Base-by-base conservation (phyloP, 2,797 vertebrate species). In the Acanthiza pusilla region DNA sequence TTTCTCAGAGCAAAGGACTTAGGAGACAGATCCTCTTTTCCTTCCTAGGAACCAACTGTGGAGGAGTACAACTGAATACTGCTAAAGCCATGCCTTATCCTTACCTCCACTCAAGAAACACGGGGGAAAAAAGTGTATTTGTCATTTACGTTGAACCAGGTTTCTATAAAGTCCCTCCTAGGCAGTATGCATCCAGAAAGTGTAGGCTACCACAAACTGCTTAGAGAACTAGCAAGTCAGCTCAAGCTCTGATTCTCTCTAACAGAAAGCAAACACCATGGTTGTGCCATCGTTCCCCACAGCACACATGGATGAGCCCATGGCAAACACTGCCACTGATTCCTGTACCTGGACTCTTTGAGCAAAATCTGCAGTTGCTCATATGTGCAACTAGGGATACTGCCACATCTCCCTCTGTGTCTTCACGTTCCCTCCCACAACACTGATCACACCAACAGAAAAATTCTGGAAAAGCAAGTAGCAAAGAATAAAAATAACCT, bases 261-360 rank as follows among this genome's bases (percentile, higher is more conserved):
- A 43, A 48, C 4, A 79, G 77, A 26, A 62, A 77, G 34, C 17
- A 20, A 34, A 48, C n/a, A 72, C 30, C 26, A 10, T 0, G 13
- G 30, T 2, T 36, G 40, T 47, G 29, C 9, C n/a, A 36, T 15
- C 7, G 1, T 1, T 53, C 15, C 27, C 38, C 36, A 10, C 3
- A 30, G 36, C 36, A 61, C 13, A 36, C 34, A 32, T 0, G 7
- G 23, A 16, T 2, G 17, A 75, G 42, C 3, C 47, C 22, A 20
- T 0, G 18, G 45, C 55, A 62, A 45, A 34, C 32, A 14, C 29
- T 36, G 36, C 16, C 61, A 45, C 25, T 21, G 30, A 21, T 7
- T 43, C 11, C 66, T 42, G 26, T 5, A 9, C 13, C 6, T 1
- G 11, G 9, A n/a, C 58, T 13, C 26, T 10, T 22, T 1, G 16